Evolutionary conservation across 2,888 invertebrate species (phyloP).

Genomic region (Aphodius sticticus): DNA sequence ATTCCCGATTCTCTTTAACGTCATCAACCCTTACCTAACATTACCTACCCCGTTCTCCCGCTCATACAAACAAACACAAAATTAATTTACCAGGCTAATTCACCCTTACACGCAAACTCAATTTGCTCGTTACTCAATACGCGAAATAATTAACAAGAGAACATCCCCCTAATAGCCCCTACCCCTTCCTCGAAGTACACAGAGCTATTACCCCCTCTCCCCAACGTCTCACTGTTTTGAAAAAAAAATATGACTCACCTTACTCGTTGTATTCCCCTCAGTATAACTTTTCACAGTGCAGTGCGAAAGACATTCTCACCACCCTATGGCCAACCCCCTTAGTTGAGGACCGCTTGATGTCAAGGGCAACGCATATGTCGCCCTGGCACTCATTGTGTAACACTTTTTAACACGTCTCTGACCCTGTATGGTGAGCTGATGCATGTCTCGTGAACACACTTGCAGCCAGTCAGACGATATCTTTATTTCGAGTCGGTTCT

Average conservation of each 20-base stretch:
- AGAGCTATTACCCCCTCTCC: background rate
- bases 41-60: too few species aligned
- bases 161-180: background rate
- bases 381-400: slow-evolving; percentile 17
- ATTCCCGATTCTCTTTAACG: too few species aligned
- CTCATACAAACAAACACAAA: background rate
- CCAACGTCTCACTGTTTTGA: background rate
- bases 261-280: slow-evolving; percentile 12
- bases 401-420: slow-evolving; percentile 21
- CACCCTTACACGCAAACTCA: background rate
- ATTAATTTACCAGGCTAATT: background rate
- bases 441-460: background rate
- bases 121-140: slow-evolving; percentile 4
- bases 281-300: background rate
- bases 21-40: too few species aligned
- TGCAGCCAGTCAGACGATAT: background rate
- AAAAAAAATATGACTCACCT: slow-evolving; percentile 9
- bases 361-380: slow-evolving; percentile 23
- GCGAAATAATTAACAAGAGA: slow-evolving; percentile 4
- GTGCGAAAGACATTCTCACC: slow-evolving; percentile 9
- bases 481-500: too few species aligned
- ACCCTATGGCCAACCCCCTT: slow-evolving; percentile 8
- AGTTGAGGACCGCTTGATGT: slow-evolving; percentile 16
- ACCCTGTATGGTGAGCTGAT: background rate
- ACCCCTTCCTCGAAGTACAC: background rate